These are phyloP conservation scores for Hofmannophila pseudospretella DNA, from an alignment of 2,888 invertebrate genomes.

Conservation along the genomic window DNA sequence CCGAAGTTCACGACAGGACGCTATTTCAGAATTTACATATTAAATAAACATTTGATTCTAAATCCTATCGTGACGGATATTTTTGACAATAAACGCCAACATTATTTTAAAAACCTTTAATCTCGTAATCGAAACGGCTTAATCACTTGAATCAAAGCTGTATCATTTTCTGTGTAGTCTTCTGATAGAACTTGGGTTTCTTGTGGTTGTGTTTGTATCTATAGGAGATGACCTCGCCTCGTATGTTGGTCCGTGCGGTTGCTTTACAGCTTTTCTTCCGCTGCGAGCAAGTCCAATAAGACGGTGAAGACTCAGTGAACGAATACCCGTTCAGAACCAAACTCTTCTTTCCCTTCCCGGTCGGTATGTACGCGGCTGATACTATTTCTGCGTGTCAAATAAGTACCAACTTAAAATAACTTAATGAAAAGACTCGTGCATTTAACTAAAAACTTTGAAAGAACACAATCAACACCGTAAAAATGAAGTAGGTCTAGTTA, in stretches of 20 bases:
- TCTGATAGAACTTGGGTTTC: slow-evolving; percentile 48
- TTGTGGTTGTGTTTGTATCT: slow-evolving; percentile 47
- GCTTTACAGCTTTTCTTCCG: slow-evolving; percentile 39
- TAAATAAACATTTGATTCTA: too few relatives aligned
- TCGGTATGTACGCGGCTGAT: slow-evolving; percentile 45
- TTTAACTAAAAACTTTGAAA: too few relatives aligned
- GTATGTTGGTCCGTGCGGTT: slow-evolving; percentile 49
- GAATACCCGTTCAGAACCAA: slow-evolving; percentile 53
- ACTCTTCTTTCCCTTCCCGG: slow-evolving; percentile 45
- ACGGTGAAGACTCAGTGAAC: slow-evolving; percentile 32
- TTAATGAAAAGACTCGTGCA: too few relatives aligned
- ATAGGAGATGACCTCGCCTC: slow-evolving; percentile 39
- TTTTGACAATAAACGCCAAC: too few relatives aligned
- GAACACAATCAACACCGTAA: too few relatives aligned
- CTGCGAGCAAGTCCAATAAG: slow-evolving; percentile 48
- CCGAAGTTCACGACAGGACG: too few relatives aligned
- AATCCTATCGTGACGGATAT: too few relatives aligned
- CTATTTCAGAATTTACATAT: too few relatives aligned
- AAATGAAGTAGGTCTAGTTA: too few relatives aligned
- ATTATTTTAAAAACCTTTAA: background rate
- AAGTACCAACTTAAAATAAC: too few relatives aligned
- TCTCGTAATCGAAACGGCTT: background rate
- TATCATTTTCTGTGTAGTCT: slow-evolving; percentile 44
- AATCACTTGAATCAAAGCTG: slow-evolving; percentile 20
- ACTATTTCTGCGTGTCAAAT: background rate